Evolutionary conservation across 1,140 invertebrate genomes (phyloP), one percentile per base, ranked within the genome.

Genomic region (Choristoneura fumiferana): DNA sequence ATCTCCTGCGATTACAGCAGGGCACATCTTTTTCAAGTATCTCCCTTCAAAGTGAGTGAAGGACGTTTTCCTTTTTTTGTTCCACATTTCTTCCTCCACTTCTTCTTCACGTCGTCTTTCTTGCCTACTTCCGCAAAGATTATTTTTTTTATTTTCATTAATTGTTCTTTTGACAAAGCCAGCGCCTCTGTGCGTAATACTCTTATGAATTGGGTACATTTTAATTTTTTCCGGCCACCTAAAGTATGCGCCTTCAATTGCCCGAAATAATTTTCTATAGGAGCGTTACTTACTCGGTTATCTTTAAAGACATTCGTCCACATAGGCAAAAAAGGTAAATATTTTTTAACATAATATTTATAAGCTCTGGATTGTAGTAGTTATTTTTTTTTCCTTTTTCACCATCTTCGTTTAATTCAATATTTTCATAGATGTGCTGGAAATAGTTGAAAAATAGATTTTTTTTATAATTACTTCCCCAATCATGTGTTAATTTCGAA

Each of bases 191-290:
- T 1, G 1, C 18, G 18, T 10, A 52, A 29, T 15, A 29, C 18
- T 33, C 45, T 8, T 4, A 52, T 0, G 1, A 52, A 12, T 29
- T 52, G 45, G 0, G 45, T 12, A 52, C 18, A 29, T 14, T 52
- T 52, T 8, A 52, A 4, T 4, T 52, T 52, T 4, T 0, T 29
- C 9, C 29, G 45, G 14, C 45, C 45, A n/a, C 29, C 8, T 5
- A 52, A 18, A 12, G 45, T 52, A 18, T 52, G 29, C 4, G n/a
- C 10, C 8, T 52, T 52, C 12, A 52, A 14, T 18, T 52, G 45
- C 1, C 45, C 45, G 12, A 52, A 52, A 14, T 52, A 52, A 12
- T 52, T 52, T 33, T 52, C 45, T 2, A 52, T 18, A 0, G 45
- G 22, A 29, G 45, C 45, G 13, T 52, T 33, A 12, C 45, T 52